phyloP scores from a whole-genome alignment of 2,888 invertebrate species.

The Nebria salina region DNA sequence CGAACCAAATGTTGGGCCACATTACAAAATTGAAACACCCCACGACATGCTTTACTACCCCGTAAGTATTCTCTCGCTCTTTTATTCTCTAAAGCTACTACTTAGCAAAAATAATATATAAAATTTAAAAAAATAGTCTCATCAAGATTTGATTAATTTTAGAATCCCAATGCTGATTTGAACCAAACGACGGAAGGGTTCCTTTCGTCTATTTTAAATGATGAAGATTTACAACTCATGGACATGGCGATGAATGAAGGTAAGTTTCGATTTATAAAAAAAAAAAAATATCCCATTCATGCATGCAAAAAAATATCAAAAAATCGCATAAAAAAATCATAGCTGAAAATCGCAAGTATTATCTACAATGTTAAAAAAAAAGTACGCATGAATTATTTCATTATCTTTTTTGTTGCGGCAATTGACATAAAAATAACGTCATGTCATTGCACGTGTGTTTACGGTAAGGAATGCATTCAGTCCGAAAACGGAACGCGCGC shows the following conservation, averaged over 20 bases:
- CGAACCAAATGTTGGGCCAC: constrained; percentile 65
- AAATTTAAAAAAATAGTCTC: neutral
- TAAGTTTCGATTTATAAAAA: constrained; percentile 61
- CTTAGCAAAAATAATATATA: neutral
- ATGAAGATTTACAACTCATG: constrained; percentile 90
- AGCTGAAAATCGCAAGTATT: neutral
- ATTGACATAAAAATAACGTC: constrained; percentile 47
- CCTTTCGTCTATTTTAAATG: constrained; percentile 86
- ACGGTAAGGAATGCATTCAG: neutral
- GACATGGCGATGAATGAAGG: constrained; percentile 92
- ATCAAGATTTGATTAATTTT: constrained; percentile 40
- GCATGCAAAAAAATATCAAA: neutral
- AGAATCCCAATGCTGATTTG: constrained; percentile 73
- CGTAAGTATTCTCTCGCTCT: constrained; percentile 62
- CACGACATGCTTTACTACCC: constrained; percentile 85
- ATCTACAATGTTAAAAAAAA: constrained; percentile 32
- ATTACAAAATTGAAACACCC: constrained; percentile 76
- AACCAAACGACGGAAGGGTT: constrained; percentile 85
- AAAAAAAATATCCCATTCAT: neutral
- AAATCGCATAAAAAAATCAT: neutral
- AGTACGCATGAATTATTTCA: constrained; percentile 13
- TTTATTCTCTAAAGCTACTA: neutral
- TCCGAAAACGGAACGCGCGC: neutral
- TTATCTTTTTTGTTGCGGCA: constrained; percentile 38
- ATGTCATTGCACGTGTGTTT: constrained; percentile 49